Base-by-base conservation (phyloP, 2,888 invertebrate species). In the Apamea anceps region DNA sequence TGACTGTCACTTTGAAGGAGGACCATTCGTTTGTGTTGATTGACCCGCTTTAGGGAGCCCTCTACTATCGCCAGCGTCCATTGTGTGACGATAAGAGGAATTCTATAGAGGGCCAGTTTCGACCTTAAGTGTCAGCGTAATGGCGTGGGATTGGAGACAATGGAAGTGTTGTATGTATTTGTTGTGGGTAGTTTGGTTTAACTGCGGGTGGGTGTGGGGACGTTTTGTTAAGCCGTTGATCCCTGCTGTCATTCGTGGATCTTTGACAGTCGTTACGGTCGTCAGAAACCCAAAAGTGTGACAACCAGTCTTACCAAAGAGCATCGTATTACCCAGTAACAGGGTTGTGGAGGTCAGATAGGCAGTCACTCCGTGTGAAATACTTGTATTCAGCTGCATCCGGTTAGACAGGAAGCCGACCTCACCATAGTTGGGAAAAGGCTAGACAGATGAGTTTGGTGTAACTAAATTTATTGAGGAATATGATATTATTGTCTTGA, bases 1-100 rank as follows among this genome's bases (percentile, higher is more conserved):
- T 65, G 57, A 70, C 62, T 72, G 68, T 86, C 83, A 82, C 72
- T 82, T 72, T 82, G 77, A 82, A 86, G 72, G 70, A 72, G 83
- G 68, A 42, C 60, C 37, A 42, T 76, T 82, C 77, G 51, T 77
- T 82, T 82, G 66, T 82, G 86, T 86, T 82, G 83, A 84, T 86
- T 84, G 86, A 86, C 83, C 83, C 83, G 77, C 65, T 84, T 84
- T 74, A 84, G 42, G 73, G 66, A 54, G 48, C 57, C 60, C 68
- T 57, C 66, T 63, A 74, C 83, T 84, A 87, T 78, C 45, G 63
- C 66, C 42, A 18, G 28, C 6, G 42, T n/a, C 73, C 28, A 74
- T 84, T 84, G 84, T 84, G 78, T 57, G 32, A 62, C 65, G 70
- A 71, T 62, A 82, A 72, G 57, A 77, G 70, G 76, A 51, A 67